Evolutionary conservation across 2,888 invertebrate genomes (phyloP), one percentile per base, ranked within the genome.

Genomic region (Melanostoma mellinum): DNA sequence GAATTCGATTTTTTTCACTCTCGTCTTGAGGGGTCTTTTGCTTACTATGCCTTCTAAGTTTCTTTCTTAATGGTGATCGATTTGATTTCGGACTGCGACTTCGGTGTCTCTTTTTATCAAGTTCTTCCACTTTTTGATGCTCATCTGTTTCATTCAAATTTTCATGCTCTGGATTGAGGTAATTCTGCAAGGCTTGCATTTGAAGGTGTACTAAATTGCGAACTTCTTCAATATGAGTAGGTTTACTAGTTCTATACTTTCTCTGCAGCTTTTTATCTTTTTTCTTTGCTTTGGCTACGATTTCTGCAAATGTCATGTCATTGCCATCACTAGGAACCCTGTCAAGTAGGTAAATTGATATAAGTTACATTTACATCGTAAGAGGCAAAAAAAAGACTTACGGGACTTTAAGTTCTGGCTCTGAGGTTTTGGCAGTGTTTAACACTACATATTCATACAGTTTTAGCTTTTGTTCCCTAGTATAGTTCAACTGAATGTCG

Each of bases 171-270:
- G 86, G 73, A 33, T 77, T 79, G 5, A 87, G 46, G 77, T 87
- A 89, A 58, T 88, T 86, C n/a, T 76, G 63, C 9, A 91, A 58
- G 2, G 91, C 89, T 68, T 89, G 86, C 91, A 91, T 91, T 87
- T 91, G 91, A 8, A 90, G 76, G 2, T 88, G 85, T 4, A 91
- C 88, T 42, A 91, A 81, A 58, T 88, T 88, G 6, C 89, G 87
- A 36, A 91, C 86, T 75, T 91, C 89, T 80, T 91, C 90, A 6
- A 87, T 89, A 6, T 89, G 86, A 2, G 91, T 90, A 2, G 89
- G 89, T 76, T 89, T 90, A 38, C 87, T 89, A 8, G 88, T 89
- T 2, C 90, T 88, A 86, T 91, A 87, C 67, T 87, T 88, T 6
- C 89, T 86, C 1, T 88, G 87, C 30, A 88, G 86, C 4, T 87